Base-by-base conservation (phyloP, 2,888 invertebrate genomes). In the Tachystola acroxantha region DNA sequence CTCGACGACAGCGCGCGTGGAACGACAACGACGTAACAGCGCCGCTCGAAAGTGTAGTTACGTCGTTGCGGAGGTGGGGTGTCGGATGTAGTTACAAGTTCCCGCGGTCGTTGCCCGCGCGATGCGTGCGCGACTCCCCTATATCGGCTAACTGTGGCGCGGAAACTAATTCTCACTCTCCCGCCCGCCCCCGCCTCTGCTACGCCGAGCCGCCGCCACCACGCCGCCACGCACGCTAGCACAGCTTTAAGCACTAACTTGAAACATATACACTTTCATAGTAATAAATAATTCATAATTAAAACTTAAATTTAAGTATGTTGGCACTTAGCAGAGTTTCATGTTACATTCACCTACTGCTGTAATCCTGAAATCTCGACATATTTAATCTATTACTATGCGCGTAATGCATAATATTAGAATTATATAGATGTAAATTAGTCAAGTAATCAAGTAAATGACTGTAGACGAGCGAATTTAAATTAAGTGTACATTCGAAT, bases 31-130 rank as follows among this genome's bases (percentile, higher is more conserved):
- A 42, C 62, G 59, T 65, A 70, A 62, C 45, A 19, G 44, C 53
- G 36, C 35, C 29, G 32, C 34, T 37, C 29, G 38, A 29, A 38
- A 46, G 50, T 40, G 61, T 50, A 64, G 66, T 80, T 80, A 68
- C 61, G 74, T 44, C 73, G 54, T 69, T 79, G 43, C 52, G 57
- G 43, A 53, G 48, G 52, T 50, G 59, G 53, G 57, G 53, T 51
- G 57, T 59, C 67, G 66, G 74, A 84, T 81, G 80, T 85, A 82
- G 84, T 85, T 79, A 80, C 84, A 86, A 85, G 85, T 84, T 85
- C 85, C 69, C 74, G 74, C 82, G 85, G 85, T 85, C 85, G 79
- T 78, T 84, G 85, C 65, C 82, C 82, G 81, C 60, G 53, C 58
- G 62, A 59, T 71, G 76, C 78, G 76, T 13, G 28, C 35, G 58